Conservation (phyloP, 1,140 invertebrate genomes). For the Anastatus disparis region DNA sequence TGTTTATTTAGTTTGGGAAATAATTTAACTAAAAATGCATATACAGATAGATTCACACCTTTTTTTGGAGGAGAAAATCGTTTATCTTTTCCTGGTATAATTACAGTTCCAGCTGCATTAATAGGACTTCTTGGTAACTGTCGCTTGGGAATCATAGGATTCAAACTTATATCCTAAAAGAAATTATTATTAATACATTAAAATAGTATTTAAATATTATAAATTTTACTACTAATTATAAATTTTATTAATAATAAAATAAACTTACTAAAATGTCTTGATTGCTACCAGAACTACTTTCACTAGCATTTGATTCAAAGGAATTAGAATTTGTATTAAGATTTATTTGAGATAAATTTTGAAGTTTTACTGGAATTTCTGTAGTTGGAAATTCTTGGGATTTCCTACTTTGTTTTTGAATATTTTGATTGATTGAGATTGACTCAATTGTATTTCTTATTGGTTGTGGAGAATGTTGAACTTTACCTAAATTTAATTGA, state of each 20-base stretch:
- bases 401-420: too few relatives aligned
- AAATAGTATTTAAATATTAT: background rate
- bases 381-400: too few relatives aligned
- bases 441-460: background rate
- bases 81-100: background rate
- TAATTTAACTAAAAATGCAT: too few relatives aligned
- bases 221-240: too few relatives aligned
- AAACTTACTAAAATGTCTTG: background rate
- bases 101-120: background rate
- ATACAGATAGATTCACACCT: too few relatives aligned
- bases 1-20: too few relatives aligned
- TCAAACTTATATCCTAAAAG: conserved; percentile 32
- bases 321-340: background rate
- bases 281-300: background rate
- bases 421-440: too few relatives aligned
- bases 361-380: too few relatives aligned
- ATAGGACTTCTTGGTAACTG: conserved; percentile 48
- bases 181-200: background rate
- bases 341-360: background rate
- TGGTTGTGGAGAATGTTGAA: background rate
- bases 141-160: conserved; percentile 52
- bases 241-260: too few relatives aligned
- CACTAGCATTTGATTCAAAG: conserved; percentile 5
- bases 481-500: background rate
- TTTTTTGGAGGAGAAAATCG: conserved; percentile 37